phyloP scores from a whole-genome alignment of 2,888 invertebrate species.

The Tortrix viridana region DNA sequence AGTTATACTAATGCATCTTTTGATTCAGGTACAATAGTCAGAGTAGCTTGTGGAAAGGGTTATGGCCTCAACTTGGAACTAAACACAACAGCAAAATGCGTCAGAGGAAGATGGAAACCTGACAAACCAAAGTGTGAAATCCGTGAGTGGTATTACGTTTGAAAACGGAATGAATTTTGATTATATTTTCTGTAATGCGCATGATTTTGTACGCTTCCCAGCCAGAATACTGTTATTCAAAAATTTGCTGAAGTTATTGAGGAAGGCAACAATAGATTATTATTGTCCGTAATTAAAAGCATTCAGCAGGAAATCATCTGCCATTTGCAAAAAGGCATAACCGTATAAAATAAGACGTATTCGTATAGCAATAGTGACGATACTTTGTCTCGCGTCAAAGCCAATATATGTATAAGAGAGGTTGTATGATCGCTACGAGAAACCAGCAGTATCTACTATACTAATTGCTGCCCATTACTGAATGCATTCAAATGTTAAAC shows the following conservation, averaged over 20 bases:
- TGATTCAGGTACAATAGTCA: conserved; percentile 86
- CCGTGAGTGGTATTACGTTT: conserved; percentile 80
- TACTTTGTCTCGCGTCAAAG: too few species aligned
- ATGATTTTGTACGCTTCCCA: conserved; percentile 27
- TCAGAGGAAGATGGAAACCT: conserved; percentile 93
- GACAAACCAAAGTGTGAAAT: conserved; percentile 91
- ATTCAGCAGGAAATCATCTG: too few species aligned
- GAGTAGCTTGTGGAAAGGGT: conserved; percentile 90
- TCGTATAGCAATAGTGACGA: too few species aligned
- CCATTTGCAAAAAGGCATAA: too few species aligned
- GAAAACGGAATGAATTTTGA: conserved; percentile 38
- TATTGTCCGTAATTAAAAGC: too few species aligned
- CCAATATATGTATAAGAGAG: too few species aligned
- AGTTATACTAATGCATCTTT: background rate
- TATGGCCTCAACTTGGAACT: conserved; percentile 89
- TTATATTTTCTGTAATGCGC: conserved; percentile 36
- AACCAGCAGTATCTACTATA: too few species aligned
- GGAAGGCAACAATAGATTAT: conserved; percentile 5
- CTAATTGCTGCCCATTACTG: too few species aligned
- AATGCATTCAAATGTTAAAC: too few species aligned
- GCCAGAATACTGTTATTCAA: conserved; percentile 10
- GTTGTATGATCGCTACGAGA: too few species aligned
- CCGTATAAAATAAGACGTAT: too few species aligned
- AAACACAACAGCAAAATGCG: conserved; percentile 91
- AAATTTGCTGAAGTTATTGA: background rate